Evolutionary conservation across 2,113 vertebrate species (phyloP), one percentile per base, ranked within the genome.

Genomic region (Tyrannus savana): DNA sequence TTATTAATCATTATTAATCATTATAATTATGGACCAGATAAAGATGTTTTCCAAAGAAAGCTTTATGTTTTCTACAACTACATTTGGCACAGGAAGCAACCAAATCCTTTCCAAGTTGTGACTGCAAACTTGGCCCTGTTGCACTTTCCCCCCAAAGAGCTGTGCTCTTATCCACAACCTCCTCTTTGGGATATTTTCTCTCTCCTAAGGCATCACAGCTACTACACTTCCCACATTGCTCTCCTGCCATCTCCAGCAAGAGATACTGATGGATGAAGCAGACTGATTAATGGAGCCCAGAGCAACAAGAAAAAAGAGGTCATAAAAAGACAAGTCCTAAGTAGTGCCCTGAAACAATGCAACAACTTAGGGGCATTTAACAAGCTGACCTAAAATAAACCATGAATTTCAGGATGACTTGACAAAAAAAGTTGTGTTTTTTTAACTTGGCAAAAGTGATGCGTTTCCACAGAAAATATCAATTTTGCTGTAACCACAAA

Each of bases 321-420:
- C 44, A 55, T 49, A 31, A 63, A 63, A 84, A 30, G 17, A 14
- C 35, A 59, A 52, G 17, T 3, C 52, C 58, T 44, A 78, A 89
- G 77, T 27, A 73, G 47, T 44, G 37, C 23, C 35, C 44, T 78
- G 60, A 78, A 93, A 86, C 49, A 84, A 68, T 24, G 41, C 75
- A 84, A 59, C 30, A 88, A 66, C 64, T 84, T 59, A 49, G 60
- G 84, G 25, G 25, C 28, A 19, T 90, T 84, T 72, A 84, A 92
- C 49, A 68, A 92, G 60, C 41, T 92, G 92, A 90, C 92, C 95
- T 90, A 95, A 96, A 90, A 94, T 88, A 97, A 93, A 96, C 92
- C 52, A 75, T 13, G 68, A n/a, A 75, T 89, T 87, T 95, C 83
- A 90, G 69, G 64, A 95, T 96, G 85, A 97, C 73, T 91, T 95